A percentile compares a stretch with the other conserved stretches of the same genome.
Evolutionary conservation across 1,140 invertebrate species (phyloP).

Genomic region (Chelonus insularis): DNA sequence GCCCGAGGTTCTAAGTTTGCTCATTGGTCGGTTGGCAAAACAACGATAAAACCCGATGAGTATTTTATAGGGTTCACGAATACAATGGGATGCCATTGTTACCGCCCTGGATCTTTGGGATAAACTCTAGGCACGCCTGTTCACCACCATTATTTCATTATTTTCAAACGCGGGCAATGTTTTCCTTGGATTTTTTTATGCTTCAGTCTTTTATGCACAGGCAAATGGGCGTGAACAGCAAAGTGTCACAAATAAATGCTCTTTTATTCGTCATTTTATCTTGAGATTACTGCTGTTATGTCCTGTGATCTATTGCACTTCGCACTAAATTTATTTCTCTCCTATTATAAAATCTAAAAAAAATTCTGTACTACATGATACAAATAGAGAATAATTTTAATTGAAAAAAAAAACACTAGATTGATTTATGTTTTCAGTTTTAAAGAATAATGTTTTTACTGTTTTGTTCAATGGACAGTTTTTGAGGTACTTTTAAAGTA

Average conservation of each 20-base stretch:
- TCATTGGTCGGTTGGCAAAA: slow-evolving; percentile 51
- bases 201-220: neutral
- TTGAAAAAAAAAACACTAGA: too few species aligned
- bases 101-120: slow-evolving; percentile 24
- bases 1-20: slow-evolving; percentile 29
- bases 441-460: too few species aligned
- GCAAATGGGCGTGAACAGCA: neutral
- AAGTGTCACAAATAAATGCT: neutral
- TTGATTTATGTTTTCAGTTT: too few species aligned
- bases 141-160: slow-evolving; percentile 51
- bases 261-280: too few species aligned
- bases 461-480: too few species aligned
- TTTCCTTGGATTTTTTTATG: slow-evolving; percentile 4
- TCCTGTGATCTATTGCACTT: too few species aligned
- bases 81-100: slow-evolving; percentile 49
- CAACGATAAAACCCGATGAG: slow-evolving; percentile 61
- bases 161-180: slow-evolving; percentile 47
- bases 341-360: too few species aligned
- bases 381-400: too few species aligned
- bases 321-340: neutral
- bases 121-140: slow-evolving; percentile 32
- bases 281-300: too few species aligned
- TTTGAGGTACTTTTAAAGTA: too few species aligned
- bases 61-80: slow-evolving; percentile 56
- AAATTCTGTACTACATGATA: too few species aligned